Evolutionary conservation across 2,888 invertebrate genomes (phyloP), one percentile per base, ranked within the genome.

Genomic region (Leptinotarsa rubiginosa): DNA sequence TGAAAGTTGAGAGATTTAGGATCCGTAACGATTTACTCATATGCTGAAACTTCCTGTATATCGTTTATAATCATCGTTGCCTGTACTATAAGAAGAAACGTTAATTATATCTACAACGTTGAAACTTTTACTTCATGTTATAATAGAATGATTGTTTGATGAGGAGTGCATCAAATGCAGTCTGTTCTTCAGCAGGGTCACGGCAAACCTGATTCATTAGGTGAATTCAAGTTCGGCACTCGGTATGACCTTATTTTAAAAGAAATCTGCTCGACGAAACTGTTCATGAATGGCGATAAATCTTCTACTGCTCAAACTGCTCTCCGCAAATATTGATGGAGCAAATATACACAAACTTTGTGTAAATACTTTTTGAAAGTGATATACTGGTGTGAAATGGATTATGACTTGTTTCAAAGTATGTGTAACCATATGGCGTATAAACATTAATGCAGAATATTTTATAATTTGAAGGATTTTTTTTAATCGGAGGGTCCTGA

Each of bases 121-220:
- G 0, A 54, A 18, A 54, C 18, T 16, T 18, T n/a, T 20, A 49
- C 22, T 66, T 49, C 49, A 49, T 1, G 49, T 5, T 25, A 59
- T 5, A 59, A 59, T 25, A 59, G 50, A 70, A 25, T 25, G 22
- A 31, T 67, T 52, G 25, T 67, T 52, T 52, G 20, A 52, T 52
- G 52, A 67, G 47, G 52, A 52, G 15, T 67, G 16, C 25, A 67
- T 67, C 50, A 15, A 52, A 41, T 52, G n/a, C 67, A 25, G 59
- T 59, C 59, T 59, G 47, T 31, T 41, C n/a, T 47, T 16, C 10
- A 20, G 41, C 22, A 56, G 18, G 62, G 59, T 69, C 62, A 69
- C 47, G 59, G 69, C 69, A 62, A 69, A 56, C 49, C 49, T 69
- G 49, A 69, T 69, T 59, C 47, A 59, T 41, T 49, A 41, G 47